Base-by-base conservation (phyloP, 37 sponge, comb jelly and placozoan genomes). In the Mnemiopsis leidyi region DNA sequence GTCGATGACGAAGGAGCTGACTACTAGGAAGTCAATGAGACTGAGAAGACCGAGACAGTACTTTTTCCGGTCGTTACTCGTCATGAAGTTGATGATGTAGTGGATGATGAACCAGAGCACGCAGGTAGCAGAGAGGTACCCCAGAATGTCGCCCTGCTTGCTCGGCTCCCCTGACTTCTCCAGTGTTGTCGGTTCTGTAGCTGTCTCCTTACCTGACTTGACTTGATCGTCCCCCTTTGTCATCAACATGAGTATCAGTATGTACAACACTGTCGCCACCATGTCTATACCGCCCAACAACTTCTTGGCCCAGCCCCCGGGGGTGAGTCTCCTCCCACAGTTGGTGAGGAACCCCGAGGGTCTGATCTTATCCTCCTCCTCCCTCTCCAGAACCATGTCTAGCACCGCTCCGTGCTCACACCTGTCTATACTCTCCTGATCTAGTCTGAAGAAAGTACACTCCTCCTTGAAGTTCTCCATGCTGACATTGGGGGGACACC, bases 401-500 rank as follows among this genome's bases (percentile, higher is more conserved):
- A 71, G 75, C 3, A 71, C 75, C 75, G 5, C 75, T 7, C 75
- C 75, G n/a, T 71, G 75, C n/a, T 71, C 75, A 25, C 75, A 71
- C 75, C 75, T 71, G 30, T n/a, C 75, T 71, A 71, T 23, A 71
- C 30, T 7, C 5, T 71, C 75, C 75, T 71, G 30, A 71, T 13
- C n/a, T 13, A 71, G 7, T 25, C 20, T 71, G 75, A 71, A 71
- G 20, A 71, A 71, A 7, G 3, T n/a, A 25, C 75, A 71, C n/a
- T 71, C 75, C n/a, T 71, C 75, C 75, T 71, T 71, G n/a, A 71
- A 71, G 7, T 5, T 71, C 3, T n/a, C 75, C 75, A 71, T 71
- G 75, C 30, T n/a, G 20, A 71, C n/a, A 71, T n/a, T 29, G 2
- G 25, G 30, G n/a, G 75, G 75, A 71, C 75, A 71, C 21, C 3